Percentiles rank a stretch among this genome's conserved stretches.
Evolutionary conservation across 2,888 invertebrate species (phyloP).

Genomic region (Drosophila dives): DNA sequence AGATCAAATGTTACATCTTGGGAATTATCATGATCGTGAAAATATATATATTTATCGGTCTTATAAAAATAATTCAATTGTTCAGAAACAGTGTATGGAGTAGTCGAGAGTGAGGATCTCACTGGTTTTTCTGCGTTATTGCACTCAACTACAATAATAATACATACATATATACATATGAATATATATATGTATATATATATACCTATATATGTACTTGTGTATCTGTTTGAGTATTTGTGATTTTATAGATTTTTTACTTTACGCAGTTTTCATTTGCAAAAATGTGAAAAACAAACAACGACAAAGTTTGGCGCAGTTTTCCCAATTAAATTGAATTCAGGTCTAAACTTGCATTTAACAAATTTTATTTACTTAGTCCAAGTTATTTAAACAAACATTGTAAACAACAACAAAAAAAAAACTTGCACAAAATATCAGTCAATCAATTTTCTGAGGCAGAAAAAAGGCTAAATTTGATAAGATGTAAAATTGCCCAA

Average conservation of each 20-base stretch:
- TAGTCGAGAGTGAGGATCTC: not conserved
- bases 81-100: not conserved
- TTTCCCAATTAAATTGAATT: conserved; percentile 14
- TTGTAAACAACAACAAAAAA: not conserved
- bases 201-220: conserved; percentile 2
- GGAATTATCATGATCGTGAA: no score
- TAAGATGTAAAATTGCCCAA: not conserved
- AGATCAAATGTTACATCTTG: not conserved
- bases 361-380: conserved; percentile 28
- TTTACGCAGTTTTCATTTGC: not conserved
- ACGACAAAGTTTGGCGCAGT: conserved; percentile 21
- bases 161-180: conserved; percentile 4
- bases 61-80: not conserved
- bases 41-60: not conserved
- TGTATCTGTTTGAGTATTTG: conserved; percentile 12
- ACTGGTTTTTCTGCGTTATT: conserved; percentile 6
- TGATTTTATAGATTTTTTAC: conserved; percentile 12
- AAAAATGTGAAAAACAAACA: conserved; percentile 38
- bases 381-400: conserved; percentile 8
- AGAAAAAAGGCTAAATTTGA: not conserved
- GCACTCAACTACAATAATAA: conserved; percentile 58
- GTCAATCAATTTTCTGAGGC: not conserved
- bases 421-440: not conserved
- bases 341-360: conserved; percentile 11
- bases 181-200: conserved; percentile 3